phyloP scores from a whole-genome alignment of 2,113 vertebrate species.

The Paralichthys olivaceus region DNA sequence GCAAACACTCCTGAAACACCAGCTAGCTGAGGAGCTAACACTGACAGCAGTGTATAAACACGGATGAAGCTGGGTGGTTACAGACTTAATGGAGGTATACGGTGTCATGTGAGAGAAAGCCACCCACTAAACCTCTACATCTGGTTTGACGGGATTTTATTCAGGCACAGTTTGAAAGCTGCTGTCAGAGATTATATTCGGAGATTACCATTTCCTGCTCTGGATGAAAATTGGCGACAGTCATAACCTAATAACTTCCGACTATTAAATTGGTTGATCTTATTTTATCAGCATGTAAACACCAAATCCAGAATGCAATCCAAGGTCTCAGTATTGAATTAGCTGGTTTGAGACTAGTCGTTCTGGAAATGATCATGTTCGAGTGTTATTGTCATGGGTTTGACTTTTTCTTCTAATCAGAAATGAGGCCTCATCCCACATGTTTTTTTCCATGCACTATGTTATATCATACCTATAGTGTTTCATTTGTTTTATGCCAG shows the following conservation, averaged over 20 bases:
- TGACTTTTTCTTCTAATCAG: too few species aligned
- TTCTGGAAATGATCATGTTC: too few species aligned
- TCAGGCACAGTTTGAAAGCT: too few species aligned
- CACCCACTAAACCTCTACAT: neutral
- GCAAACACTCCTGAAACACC: neutral
- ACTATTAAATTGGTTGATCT: neutral
- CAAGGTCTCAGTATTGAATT: neutral
- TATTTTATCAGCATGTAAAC: neutral
- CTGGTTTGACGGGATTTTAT: neutral
- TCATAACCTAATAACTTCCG: too few species aligned
- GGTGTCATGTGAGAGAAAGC: neutral
- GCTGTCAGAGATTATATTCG: neutral
- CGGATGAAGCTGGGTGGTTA: neutral
- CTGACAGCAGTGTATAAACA: neutral
- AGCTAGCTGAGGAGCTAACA: neutral
- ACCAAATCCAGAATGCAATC: neutral
- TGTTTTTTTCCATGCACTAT: too few species aligned
- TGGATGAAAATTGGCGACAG: neutral
- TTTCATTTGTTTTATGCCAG: too few species aligned
- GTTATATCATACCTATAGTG: too few species aligned
- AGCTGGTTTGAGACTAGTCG: too few species aligned
- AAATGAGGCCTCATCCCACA: too few species aligned
- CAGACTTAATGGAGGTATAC: neutral
- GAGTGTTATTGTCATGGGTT: too few species aligned
- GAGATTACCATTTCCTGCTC: neutral